Base-by-base conservation (phyloP, 2,113 vertebrate genomes). In the Nibea coibor region DNA sequence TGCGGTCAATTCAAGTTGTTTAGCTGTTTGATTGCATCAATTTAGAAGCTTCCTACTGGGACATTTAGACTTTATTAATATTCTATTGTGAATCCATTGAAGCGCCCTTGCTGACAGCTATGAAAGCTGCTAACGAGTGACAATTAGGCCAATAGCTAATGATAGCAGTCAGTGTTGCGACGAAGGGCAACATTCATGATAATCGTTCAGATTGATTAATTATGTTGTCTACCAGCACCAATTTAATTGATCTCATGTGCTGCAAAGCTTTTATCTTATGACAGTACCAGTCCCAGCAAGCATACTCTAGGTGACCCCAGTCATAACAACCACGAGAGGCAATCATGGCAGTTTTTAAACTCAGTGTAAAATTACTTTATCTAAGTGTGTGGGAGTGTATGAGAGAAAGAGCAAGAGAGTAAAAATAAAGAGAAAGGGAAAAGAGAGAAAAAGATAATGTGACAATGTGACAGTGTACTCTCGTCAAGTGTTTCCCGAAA, bases 401-500 rank as follows among this genome's bases (percentile, higher is more conserved):
- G 67, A 68, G 28, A 66, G 19, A 10, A 24, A 51, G 54, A 64
- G 59, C 11, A 35, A 54, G 31, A 65, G 43, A 75, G 72, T 20
- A 68, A 47, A 10, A 82, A 61, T 69, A 78, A 72, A 69, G 42
- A 78, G 65, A 61, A 47, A 15, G 20, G 28, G 43, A 10, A 20
- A 31, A 57, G 19, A 53, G 53, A 22, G 39, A 69, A 66, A 82
- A 64, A 84, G 57, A 82, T 47, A 82, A 72, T 75, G 76, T 80
- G 76, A 90, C 39, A 83, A 57, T 72, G 68, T 75, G 43, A 82
- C 71, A 85, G 51, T 68, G 59, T 57, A 86, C 71, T 84, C 64
- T 75, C 3, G 22, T 87, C 56, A 72, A 72, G 68, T 79, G 70
- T 80, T 89, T 84, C 87, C 85, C 26, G 89, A 89, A 90, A 93